Conservation (phyloP, 2,797 vertebrate species). For the Muraenolepis orangiensis region DNA sequence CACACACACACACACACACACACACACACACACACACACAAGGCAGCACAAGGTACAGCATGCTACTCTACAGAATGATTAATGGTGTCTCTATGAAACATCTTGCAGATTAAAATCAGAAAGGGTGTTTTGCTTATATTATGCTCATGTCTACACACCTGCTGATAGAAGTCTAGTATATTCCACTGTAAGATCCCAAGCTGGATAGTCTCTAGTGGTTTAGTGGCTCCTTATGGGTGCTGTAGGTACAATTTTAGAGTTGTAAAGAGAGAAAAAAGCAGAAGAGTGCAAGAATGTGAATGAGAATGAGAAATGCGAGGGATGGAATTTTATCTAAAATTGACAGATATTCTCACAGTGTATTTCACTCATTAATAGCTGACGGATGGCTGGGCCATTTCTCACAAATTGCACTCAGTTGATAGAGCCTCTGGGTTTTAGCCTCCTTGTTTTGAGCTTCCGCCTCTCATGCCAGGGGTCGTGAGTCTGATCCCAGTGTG, state of each 20-base stretch:
- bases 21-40: too few relatives aligned
- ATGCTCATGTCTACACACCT: not conserved
- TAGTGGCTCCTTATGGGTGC: not conserved
- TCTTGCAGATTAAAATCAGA: not conserved
- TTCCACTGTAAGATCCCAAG: not conserved
- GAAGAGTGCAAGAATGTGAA: not conserved
- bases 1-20: too few relatives aligned
- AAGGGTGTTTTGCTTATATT: not conserved
- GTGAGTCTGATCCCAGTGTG: too few relatives aligned
- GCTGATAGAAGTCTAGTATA: not conserved
- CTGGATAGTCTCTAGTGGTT: not conserved
- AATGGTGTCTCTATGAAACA: not conserved
- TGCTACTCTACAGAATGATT: not conserved
- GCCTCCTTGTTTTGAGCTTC: not conserved
- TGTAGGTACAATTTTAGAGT: not conserved
- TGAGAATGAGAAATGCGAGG: not conserved
- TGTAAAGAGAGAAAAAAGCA: not conserved
- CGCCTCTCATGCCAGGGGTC: too few relatives aligned
- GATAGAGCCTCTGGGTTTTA: not conserved
- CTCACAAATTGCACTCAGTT: not conserved
- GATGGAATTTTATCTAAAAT: not conserved
- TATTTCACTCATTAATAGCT: not conserved
- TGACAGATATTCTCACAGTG: not conserved
- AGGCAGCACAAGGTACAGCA: not conserved
- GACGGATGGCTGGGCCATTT: not conserved